Conservation (phyloP, 1,140 invertebrate species). For the Drosophila nigrodunni region DNA sequence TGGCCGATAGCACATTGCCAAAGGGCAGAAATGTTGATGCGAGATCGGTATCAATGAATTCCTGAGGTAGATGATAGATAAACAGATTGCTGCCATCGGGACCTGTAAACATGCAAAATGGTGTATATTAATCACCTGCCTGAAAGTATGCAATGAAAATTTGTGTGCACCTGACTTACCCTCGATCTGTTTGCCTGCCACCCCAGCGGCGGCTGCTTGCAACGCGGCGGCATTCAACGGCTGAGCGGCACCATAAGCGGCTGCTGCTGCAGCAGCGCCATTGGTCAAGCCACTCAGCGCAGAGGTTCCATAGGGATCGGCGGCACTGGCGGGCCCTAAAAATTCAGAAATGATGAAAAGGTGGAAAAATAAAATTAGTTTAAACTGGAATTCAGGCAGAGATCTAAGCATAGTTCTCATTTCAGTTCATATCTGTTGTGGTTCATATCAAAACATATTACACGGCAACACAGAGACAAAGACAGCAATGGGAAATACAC, state of each 20-base stretch:
- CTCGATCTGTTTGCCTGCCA: slow-evolving; percentile 83
- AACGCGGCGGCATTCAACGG: slow-evolving; percentile 67
- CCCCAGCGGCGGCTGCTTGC: slow-evolving; percentile 75
- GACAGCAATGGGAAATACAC: slow-evolving; percentile 19
- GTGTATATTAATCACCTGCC: not conserved
- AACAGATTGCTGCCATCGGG: slow-evolving; percentile 99
- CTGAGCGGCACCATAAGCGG: slow-evolving; percentile 61
- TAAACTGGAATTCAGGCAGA: not conserved
- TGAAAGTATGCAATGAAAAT: slow-evolving; percentile 1
- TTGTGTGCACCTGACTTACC: slow-evolving; percentile 50
- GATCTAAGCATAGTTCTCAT: slow-evolving; percentile 14
- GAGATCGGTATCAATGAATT: slow-evolving; percentile 98
- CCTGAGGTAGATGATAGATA: slow-evolving; percentile 99
- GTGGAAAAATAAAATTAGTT: not conserved
- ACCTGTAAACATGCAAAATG: slow-evolving; percentile 85
- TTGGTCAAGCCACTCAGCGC: slow-evolving; percentile 72
- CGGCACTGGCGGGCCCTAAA: slow-evolving; percentile 71
- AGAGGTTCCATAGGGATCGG: slow-evolving; percentile 66
- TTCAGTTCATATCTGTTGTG: slow-evolving; percentile 18
- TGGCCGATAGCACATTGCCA: slow-evolving; percentile 98
- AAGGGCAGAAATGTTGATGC: slow-evolving; percentile 97
- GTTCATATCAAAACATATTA: slow-evolving; percentile 26
- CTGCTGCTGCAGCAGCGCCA: slow-evolving; percentile 55
- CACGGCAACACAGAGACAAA: slow-evolving; percentile 27
- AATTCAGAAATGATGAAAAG: slow-evolving; percentile 7